Evolutionary conservation across 2,888 invertebrate genomes (phyloP), one percentile per base, ranked within the genome.

Genomic region (Rutpela maculata): DNA sequence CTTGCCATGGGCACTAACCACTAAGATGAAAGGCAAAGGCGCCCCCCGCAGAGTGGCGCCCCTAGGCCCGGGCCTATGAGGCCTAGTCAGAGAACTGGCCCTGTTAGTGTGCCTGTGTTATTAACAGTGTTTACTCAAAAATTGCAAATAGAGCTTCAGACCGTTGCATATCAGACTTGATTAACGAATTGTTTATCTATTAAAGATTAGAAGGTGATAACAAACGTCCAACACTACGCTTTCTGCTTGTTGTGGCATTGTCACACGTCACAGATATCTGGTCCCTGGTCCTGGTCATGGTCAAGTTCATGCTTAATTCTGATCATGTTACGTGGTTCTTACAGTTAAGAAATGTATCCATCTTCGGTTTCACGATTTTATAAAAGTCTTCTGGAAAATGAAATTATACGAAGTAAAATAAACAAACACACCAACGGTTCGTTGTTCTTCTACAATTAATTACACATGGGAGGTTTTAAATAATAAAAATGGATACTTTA

Each of bases 401-500:
- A 56, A 18, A 43, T 70, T 70, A 60, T 10, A 70, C 22, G 26
- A n/a, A 35, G 12, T 22, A 43, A 15, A 19, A 67, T 67, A 60
- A 70, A 70, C 70, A 70, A 70, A 70, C 60, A 38, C 19, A 19
- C 22, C 60, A 63, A 56, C 55, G 72, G 63, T 72, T 63, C 55
- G 43, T 72, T 18, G 62, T 72, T 72, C 55, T n/a, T 18, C 56
- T 10, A 31, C 65, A 63, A 70, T 63, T 75, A 69, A 50, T 31
- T 70, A 70, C 35, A 55, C 74, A 59, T 31, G 60, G 56, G 31
- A n/a, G 7, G 62, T 60, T 68, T 18, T 22, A 75, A 56, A 68
- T 68, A 62, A 68, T 62, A 69, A 68, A 75, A 50, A 75, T 69
- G 60, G 62, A 75, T 75, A 75, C 66, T 22, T 26, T 72, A 38